Evolutionary conservation across 92 coral and sea anemone species (phyloP).

Genomic region (Galaxea fascicularis): DNA sequence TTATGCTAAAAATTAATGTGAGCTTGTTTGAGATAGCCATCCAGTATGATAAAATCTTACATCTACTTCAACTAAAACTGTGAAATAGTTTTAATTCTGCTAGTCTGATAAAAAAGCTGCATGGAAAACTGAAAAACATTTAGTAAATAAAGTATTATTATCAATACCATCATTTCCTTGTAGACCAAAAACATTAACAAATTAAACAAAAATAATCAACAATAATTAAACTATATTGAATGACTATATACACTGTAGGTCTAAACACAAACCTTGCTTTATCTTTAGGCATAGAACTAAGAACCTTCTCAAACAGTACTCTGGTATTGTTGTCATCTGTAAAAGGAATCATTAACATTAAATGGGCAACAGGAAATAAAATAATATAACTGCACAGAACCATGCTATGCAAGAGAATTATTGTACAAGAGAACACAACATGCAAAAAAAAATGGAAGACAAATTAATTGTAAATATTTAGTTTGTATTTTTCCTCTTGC

Average conservation of each 20-base stretch:
- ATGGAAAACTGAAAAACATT: no score
- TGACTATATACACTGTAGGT: neutral
- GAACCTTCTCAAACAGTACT: conserved; percentile 93
- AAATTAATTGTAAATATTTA: neutral
- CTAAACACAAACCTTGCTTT: conserved; percentile 77
- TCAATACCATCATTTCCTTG: no score
- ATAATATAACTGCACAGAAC: no score
- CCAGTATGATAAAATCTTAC: no score
- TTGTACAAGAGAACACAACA: neutral
- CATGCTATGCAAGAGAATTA: no score
- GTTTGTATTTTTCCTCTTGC: neutral
- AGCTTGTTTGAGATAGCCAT: no score
- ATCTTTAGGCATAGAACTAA: conserved; percentile 94
- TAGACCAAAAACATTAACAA: neutral
- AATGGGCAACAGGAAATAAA: neutral
- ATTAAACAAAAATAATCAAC: neutral
- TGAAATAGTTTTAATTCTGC: no score
- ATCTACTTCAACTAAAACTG: no score
- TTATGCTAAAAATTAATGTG: no score
- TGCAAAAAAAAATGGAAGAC: neutral
- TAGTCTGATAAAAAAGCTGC: no score
- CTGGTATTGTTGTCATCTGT: conserved; percentile 97
- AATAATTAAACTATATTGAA: neutral
- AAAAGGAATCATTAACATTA: neutral
- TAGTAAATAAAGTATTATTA: no score